Conservation (phyloP, 2,888 invertebrate genomes). For the Drosophila nigricruria region DNA sequence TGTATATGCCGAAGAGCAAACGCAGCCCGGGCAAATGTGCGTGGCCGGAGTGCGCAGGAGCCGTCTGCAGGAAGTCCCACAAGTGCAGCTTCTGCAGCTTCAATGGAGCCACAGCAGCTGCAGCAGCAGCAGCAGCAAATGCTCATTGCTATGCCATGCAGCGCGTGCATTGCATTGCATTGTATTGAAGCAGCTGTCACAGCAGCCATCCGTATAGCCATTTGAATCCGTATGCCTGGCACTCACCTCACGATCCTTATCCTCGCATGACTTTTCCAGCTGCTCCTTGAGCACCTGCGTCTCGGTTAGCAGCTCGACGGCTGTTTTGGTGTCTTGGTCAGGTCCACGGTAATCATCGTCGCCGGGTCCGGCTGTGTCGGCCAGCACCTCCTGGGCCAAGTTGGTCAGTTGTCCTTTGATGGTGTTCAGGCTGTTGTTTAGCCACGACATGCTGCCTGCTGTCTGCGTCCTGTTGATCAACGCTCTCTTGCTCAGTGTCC, state of each 20-base stretch:
- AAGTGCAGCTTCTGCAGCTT: constrained; percentile 38
- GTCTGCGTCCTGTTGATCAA: constrained; percentile 29
- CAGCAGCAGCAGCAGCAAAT: not conserved
- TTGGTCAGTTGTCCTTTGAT: constrained; percentile 95
- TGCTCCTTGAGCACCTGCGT: constrained; percentile 85
- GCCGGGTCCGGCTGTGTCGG: constrained; percentile 88
- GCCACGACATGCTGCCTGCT: constrained; percentile 88
- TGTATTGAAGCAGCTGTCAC: not conserved
- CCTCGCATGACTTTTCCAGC: constrained; percentile 87
- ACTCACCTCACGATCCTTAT: constrained; percentile 88
- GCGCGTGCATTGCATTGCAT: not conserved
- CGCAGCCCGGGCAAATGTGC: not conserved
- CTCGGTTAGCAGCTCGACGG: constrained; percentile 75
- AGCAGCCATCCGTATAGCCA: not conserved
- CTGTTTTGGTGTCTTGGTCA: constrained; percentile 56
- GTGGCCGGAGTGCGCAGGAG: constrained; percentile 12
- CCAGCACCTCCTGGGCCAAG: constrained; percentile 95
- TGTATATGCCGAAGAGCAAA: not conserved
- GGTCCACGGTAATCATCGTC: constrained; percentile 69
- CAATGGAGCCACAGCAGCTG: constrained; percentile 3
- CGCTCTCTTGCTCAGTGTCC: constrained; percentile 21
- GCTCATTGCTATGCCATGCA: not conserved
- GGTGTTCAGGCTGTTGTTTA: constrained; percentile 87
- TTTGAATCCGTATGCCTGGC: not conserved
- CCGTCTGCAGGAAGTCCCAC: constrained; percentile 30